A percentile compares a stretch with the other conserved stretches of the same genome.
Conservation (phyloP, 2,113 vertebrate species). For the Cisticola juncidis region DNA sequence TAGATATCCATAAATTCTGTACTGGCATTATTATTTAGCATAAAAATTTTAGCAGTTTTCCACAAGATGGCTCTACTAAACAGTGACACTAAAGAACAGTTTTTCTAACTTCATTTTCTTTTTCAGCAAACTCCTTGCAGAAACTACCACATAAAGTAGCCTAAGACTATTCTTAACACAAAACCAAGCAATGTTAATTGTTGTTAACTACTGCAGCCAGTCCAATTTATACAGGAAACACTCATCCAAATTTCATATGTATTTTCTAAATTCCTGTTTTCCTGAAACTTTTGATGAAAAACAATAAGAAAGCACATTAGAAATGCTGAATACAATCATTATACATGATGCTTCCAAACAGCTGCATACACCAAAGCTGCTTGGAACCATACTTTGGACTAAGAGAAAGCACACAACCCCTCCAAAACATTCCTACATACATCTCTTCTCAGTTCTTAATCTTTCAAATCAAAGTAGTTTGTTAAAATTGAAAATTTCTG, state of each 20-base stretch:
- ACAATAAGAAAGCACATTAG: not conserved
- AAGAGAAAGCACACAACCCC: not conserved
- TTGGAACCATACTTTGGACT: not conserved
- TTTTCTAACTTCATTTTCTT: not conserved
- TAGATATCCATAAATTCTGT: not conserved
- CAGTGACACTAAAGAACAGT: not conserved
- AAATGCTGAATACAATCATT: not conserved
- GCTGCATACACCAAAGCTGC: not conserved
- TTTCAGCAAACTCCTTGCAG: not conserved
- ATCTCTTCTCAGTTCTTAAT: not conserved
- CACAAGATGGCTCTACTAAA: slow-evolving; percentile 66
- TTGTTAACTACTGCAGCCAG: not conserved
- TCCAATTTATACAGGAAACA: not conserved
- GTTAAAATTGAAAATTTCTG: not conserved
- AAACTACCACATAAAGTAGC: not conserved
- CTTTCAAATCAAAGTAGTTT: not conserved
- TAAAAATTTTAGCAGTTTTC: not conserved
- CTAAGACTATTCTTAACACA: not conserved
- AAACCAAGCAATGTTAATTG: not conserved
- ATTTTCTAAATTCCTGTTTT: not conserved
- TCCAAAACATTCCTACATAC: not conserved
- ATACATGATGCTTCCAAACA: not conserved
- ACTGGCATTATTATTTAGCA: not conserved
- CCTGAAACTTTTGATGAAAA: not conserved
- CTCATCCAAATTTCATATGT: not conserved